Base-by-base conservation (phyloP, 1,140 invertebrate species). In the Eriosoma lanigerum region DNA sequence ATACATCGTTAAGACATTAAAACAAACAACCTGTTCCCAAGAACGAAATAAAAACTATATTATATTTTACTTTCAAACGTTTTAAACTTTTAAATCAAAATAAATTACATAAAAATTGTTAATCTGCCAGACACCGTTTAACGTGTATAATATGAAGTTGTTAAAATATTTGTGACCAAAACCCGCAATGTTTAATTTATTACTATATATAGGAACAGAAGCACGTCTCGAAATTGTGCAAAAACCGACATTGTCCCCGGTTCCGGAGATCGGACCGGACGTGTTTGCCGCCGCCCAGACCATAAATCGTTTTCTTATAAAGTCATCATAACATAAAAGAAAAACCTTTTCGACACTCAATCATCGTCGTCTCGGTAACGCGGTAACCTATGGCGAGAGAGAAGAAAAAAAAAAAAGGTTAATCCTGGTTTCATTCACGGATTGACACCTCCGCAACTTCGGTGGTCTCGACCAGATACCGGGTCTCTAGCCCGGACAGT, bases 311-410 rank as follows among this genome's bases (percentile, higher is more conserved):
- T 73, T 52, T 48, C 19, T 13, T 17, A 32, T 54, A 38, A 54
- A 73, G 70, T 56, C 48, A 24, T 29, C 24, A 48, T 32, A 32
- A 46, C 29, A 70, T 48, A 70, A 73, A 52, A 26, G 50, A 73
- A 73, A 73, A 73, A 73, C 70, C 68, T 72, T 72, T 72, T 72
- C 68, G 52, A 73, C 50, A 73, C 70, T 73, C 38, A 21, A 52
- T 64, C 70, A 52, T 19, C 32, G 10, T 32, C 68, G 68, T 52
- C n/a, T n/a, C n/a, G 32, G 3, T 38, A 38, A 38, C 32, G 3
- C n/a, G n/a, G n/a, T 38, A 38, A 8, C 32, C 32, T 38, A 38
- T 12, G 29, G 26, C 4, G 60, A 32, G 17, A 17, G 15, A 44
- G 19, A 24, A n/a, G 10, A 17, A 44, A 9, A 66, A 21, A 68